A percentile compares a stretch with the other conserved stretches of the same genome.
Conservation (phyloP, 2,888 invertebrate species). For the Luperina nickerlii region DNA sequence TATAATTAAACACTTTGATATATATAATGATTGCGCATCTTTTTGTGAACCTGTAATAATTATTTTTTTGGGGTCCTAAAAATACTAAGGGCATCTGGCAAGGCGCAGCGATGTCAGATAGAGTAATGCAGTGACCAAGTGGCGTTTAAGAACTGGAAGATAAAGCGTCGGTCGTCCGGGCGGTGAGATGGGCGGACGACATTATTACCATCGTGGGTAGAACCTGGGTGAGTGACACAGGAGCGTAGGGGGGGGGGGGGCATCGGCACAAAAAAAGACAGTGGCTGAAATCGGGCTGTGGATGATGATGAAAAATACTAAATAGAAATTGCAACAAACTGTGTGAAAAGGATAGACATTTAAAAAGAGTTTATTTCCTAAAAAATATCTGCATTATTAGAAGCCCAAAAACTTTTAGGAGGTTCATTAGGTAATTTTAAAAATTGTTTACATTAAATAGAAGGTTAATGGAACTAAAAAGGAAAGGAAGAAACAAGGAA, state of each 20-base stretch:
- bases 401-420: not conserved
- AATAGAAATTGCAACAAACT: not conserved
- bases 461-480: too few relatives aligned
- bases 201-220: not conserved
- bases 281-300: too few relatives aligned
- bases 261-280: not conserved
- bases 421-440: not conserved
- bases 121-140: not conserved
- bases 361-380: not conserved
- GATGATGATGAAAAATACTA: too few relatives aligned
- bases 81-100: not conserved
- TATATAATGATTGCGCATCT: not conserved
- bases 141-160: not conserved
- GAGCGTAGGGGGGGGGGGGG: too few relatives aligned
- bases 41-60: not conserved
- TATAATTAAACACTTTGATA: too few relatives aligned
- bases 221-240: not conserved
- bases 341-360: not conserved
- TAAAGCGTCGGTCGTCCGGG: not conserved
- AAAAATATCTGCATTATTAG: not conserved
- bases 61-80: not conserved
- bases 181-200: not conserved
- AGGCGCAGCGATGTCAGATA: not conserved
- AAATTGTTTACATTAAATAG: too few relatives aligned
- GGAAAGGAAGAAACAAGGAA: too few relatives aligned